Evolutionary conservation across 2,888 invertebrate species (phyloP).

Genomic region (Ypsolopha scabrella): DNA sequence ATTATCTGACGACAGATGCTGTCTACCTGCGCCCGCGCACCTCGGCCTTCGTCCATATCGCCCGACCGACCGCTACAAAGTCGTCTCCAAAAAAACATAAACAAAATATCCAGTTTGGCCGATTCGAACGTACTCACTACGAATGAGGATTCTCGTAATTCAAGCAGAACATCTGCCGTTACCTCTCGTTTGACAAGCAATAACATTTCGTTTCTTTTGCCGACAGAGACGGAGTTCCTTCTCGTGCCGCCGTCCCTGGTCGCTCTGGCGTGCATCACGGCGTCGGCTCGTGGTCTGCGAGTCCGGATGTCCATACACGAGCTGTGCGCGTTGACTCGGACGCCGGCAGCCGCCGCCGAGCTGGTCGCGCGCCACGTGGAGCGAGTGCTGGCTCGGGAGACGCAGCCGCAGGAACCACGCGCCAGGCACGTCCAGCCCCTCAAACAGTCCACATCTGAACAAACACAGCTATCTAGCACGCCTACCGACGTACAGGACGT

Average conservation of each 20-base stretch:
- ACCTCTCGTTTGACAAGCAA: too few relatives aligned
- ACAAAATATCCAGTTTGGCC: too few relatives aligned
- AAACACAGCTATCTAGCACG: slow-evolving; percentile 64
- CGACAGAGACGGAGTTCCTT: slow-evolving; percentile 79
- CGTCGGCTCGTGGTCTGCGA: slow-evolving; percentile 74
- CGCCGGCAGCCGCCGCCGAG: slow-evolving; percentile 64
- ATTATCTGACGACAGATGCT: slow-evolving; percentile 64
- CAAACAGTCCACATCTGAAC: slow-evolving; percentile 41
- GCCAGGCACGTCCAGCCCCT: slow-evolving; percentile 31
- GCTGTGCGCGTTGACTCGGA: slow-evolving; percentile 55
- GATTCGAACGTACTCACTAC: too few relatives aligned
- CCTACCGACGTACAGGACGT: slow-evolving; percentile 76
- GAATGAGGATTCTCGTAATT: too few relatives aligned
- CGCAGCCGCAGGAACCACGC: slow-evolving; percentile 52
- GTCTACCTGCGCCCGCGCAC: slow-evolving; percentile 40
- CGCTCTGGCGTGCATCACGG: slow-evolving; percentile 77
- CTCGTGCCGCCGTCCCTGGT: slow-evolving; percentile 78
- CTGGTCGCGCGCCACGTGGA: slow-evolving; percentile 70
- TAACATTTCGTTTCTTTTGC: slow-evolving; percentile 20
- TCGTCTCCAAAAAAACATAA: too few relatives aligned
- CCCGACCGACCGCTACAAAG: background rate
- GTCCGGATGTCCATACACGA: slow-evolving; percentile 55
- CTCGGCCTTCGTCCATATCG: slow-evolving; percentile 13
- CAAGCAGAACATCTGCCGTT: too few relatives aligned
- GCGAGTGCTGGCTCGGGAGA: slow-evolving; percentile 68